phyloP scores from a whole-genome alignment of 2,797 vertebrate genomes.

The Euphonia xanthogaster region DNA sequence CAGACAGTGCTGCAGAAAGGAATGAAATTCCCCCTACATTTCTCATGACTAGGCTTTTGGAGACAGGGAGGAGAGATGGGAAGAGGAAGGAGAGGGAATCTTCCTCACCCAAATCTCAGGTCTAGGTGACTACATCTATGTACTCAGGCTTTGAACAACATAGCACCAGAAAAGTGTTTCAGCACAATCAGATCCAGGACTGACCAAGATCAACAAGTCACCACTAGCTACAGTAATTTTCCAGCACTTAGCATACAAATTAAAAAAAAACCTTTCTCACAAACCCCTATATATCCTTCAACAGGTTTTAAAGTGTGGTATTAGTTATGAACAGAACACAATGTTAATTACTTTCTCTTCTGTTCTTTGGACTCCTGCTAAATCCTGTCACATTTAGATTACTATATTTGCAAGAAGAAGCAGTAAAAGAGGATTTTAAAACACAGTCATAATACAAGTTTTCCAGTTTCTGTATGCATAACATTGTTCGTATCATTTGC shows the following conservation, averaged over 20 bases:
- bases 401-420: not conserved
- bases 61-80: not conserved
- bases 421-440: not conserved
- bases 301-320: not conserved
- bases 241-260: not conserved
- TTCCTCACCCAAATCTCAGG: not conserved
- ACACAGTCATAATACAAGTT: not conserved
- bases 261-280: not conserved
- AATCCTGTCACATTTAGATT: not conserved
- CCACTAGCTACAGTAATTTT: not conserved
- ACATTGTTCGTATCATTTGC: fast-evolving
- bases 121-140: not conserved
- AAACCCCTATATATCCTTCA: not conserved
- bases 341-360: not conserved
- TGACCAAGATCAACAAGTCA: not conserved
- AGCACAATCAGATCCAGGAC: not conserved
- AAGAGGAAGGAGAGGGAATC: not conserved
- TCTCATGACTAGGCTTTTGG: not conserved
- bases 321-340: not conserved
- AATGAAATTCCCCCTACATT: not conserved
- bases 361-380: not conserved
- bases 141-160: not conserved
- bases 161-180: not conserved
- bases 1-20: not conserved
- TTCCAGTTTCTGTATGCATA: not conserved